Conservation (phyloP, 2,113 vertebrate genomes). For the Cnemophilus loriae region DNA sequence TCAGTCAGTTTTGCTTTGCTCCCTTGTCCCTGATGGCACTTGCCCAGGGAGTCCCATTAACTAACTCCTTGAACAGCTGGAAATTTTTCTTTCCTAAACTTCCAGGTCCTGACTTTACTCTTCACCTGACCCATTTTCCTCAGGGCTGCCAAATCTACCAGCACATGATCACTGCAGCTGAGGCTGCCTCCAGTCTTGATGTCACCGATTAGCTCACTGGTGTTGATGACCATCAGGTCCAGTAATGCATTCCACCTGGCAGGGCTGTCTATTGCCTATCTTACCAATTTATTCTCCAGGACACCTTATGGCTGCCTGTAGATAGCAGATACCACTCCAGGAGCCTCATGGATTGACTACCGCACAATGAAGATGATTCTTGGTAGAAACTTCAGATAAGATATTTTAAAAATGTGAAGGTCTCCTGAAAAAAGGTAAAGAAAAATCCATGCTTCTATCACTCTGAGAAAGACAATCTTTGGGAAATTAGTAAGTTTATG, state of each 20-base stretch:
- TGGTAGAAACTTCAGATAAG: background rate
- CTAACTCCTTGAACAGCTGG: background rate
- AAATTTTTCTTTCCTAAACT: background rate
- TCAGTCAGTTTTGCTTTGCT: background rate
- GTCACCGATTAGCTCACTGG: background rate
- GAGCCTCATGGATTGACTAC: background rate
- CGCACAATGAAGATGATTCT: background rate
- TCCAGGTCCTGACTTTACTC: background rate
- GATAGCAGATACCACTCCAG: background rate
- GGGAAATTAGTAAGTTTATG: background rate
- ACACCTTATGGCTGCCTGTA: background rate
- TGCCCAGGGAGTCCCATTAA: background rate
- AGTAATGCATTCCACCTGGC: background rate
- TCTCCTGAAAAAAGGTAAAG: background rate
- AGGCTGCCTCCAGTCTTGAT: background rate
- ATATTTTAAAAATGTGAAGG: background rate
- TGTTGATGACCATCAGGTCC: background rate
- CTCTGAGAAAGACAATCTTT: background rate
- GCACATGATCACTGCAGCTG: background rate
- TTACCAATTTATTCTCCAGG: background rate
- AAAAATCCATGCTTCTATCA: background rate
- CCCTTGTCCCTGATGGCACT: background rate
- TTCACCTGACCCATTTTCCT: background rate
- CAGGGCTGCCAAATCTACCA: background rate
- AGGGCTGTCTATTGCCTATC: background rate